phyloP scores from a whole-genome alignment of 2,797 vertebrate genomes.

The Lagorchestes hirsutus region DNA sequence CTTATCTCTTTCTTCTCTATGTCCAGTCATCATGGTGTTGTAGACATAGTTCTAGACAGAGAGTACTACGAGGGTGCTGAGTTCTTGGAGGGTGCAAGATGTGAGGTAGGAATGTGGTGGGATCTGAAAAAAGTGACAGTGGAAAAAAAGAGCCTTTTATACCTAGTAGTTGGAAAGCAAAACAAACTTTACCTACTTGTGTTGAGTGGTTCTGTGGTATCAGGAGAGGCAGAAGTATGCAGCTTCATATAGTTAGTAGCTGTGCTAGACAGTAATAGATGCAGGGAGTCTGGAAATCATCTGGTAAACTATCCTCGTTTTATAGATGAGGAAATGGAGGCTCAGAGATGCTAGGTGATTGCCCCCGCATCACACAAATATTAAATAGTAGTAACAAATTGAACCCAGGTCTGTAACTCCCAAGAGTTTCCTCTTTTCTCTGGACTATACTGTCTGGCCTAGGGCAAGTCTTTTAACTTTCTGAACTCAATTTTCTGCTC shows the following conservation, averaged over 20 bases:
- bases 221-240: background rate
- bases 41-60: background rate
- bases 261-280: background rate
- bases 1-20: background rate
- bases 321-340: background rate
- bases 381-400: background rate
- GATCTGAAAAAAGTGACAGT: background rate
- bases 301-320: background rate
- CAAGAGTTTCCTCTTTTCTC: background rate
- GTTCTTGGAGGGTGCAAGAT: background rate
- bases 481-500: background rate
- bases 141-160: background rate
- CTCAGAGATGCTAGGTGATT: background rate
- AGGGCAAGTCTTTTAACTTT: background rate
- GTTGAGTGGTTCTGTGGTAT: background rate
- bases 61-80: background rate
- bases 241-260: background rate
- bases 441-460: background rate
- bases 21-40: background rate
- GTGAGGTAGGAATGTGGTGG: background rate
- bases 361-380: background rate
- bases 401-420: background rate
- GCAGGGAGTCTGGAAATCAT: background rate
- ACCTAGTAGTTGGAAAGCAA: background rate
- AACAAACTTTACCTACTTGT: background rate